phyloP scores from a whole-genome alignment of 2,113 vertebrate genomes.

The Apeltes quadracus region DNA sequence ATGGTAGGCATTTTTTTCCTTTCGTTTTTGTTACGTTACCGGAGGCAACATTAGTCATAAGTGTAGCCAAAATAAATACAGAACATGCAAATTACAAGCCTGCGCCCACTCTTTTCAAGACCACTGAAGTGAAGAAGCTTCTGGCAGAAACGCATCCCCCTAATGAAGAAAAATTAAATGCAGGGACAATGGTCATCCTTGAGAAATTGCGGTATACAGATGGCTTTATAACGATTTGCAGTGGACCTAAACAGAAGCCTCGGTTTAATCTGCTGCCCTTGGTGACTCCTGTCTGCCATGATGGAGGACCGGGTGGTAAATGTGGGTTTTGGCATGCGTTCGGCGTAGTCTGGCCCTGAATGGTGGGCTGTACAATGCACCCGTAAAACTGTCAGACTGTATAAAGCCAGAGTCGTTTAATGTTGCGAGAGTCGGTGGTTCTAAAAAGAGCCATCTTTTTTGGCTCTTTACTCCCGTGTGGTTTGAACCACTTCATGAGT shows the following conservation, averaged over 20 bases:
- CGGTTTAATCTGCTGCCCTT: slow-evolving; percentile 8
- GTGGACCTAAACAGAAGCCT: neutral
- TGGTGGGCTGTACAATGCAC: slow-evolving; percentile 54
- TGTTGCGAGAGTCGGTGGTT: slow-evolving; percentile 48
- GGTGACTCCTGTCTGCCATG: slow-evolving; percentile 35
- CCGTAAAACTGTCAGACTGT: slow-evolving; percentile 68
- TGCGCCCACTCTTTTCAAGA: neutral
- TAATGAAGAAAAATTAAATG: slow-evolving; percentile 8
- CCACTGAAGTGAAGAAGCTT: slow-evolving; percentile 17
- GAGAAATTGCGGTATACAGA: neutral
- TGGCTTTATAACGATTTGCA: neutral
- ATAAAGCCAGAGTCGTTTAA: slow-evolving; percentile 67
- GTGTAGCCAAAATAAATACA: neutral
- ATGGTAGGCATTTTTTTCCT: neutral
- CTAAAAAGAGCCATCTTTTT: slow-evolving; percentile 42
- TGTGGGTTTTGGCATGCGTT: slow-evolving; percentile 36
- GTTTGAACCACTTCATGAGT: slow-evolving; percentile 57
- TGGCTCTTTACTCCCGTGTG: slow-evolving; percentile 44
- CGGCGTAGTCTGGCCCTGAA: slow-evolving; percentile 42
- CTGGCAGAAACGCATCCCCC: neutral
- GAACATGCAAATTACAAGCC: neutral
- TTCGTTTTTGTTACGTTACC: neutral
- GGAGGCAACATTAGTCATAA: neutral
- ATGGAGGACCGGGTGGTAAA: neutral
- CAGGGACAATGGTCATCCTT: slow-evolving; percentile 11